Evolutionary conservation across 2,888 invertebrate genomes (phyloP).

Genomic region (Trypoxylon attenuatum): DNA sequence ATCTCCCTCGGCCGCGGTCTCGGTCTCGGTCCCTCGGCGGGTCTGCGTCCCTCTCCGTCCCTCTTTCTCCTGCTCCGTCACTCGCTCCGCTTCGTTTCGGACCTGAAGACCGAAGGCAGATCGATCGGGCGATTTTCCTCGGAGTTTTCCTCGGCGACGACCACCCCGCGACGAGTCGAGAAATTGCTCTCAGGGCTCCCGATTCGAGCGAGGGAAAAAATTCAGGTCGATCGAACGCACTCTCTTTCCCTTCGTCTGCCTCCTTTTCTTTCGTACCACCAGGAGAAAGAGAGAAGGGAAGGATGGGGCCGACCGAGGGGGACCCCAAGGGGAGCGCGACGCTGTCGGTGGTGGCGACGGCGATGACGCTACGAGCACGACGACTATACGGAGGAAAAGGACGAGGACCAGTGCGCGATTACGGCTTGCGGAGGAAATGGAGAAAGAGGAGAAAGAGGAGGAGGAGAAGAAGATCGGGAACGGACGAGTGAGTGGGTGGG

Average conservation of each 20-base stretch:
- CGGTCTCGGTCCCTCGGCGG: constrained; percentile 4
- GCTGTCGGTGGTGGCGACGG: not conserved
- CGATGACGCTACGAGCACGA: constrained; percentile 5
- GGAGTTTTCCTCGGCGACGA: constrained; percentile 72
- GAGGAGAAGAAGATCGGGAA: constrained; percentile 13
- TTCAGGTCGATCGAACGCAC: constrained; percentile 62
- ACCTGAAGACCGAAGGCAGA: constrained; percentile 73
- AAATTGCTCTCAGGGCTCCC: constrained; percentile 64
- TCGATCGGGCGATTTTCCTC: constrained; percentile 74
- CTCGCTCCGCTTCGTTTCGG: constrained; percentile 63
- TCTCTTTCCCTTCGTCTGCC: constrained; percentile 27
- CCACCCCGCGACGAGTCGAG: constrained; percentile 70
- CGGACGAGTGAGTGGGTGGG: constrained; percentile 4
- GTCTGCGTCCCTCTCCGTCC: constrained; percentile 1
- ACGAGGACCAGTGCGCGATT: constrained; percentile 1
- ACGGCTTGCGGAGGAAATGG: constrained; percentile 6
- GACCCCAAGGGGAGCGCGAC: constrained; percentile 8
- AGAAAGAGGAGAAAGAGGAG: constrained; percentile 18
- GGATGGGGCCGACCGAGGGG: constrained; percentile 26
- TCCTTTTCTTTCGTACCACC: not conserved
- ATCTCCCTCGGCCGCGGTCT: too few species aligned
- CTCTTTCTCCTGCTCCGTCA: constrained; percentile 22
- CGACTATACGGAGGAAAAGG: not conserved
- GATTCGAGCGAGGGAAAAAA: constrained; percentile 60
- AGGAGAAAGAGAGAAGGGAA: constrained; percentile 46